Evolutionary conservation across 2,888 invertebrate genomes (phyloP), one percentile per base, ranked within the genome.

Genomic region (Drosophila hawaiiensis): DNA sequence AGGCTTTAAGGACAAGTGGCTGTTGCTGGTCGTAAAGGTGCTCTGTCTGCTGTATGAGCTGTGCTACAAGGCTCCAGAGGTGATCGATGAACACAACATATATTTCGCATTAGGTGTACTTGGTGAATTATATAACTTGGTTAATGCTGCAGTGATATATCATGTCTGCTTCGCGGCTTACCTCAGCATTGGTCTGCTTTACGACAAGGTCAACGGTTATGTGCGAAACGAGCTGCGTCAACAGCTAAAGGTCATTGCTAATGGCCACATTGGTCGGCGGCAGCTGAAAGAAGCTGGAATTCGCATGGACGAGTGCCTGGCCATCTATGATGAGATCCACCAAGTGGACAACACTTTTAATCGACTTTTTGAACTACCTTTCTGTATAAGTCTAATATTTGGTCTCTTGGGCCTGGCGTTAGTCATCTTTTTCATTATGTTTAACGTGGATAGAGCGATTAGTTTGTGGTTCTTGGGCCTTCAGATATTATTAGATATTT

Each of bases 131-230:
- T 66, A 73, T n/a, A 49, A 59, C 1, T 33, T 53, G 1, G 33
- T 66, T 1, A 73, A 69, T 35, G 50, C 69, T 3, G n/a, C 55
- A 6, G 62, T 90, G 65, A 66, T 81, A 1, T 12, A 69, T 29
- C 67, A 89, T 22, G 56, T 84, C 4, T 73, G 73, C 1, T 88
- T 84, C n/a, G 37, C 89, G 39, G 85, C 76, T 3, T 89, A 82
- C 25, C 71, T 89, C 2, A 76, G 76, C 31, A 61, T 89, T n/a
- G 87, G 80, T 0, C 67, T 76, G 2, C 74, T 89, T 0, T 89
- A 84, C 25, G 69, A 61, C 19, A 74, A 78, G 52, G 39, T 74
- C 1, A 90, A 90, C 47, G 28, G 25, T 4, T 89, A 79, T 62
- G 74, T 86, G 25, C 68, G 73, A 0, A 4, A 55, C 4, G 79